phyloP scores from a whole-genome alignment of 2,888 invertebrate species.

The Dione vanillae region DNA sequence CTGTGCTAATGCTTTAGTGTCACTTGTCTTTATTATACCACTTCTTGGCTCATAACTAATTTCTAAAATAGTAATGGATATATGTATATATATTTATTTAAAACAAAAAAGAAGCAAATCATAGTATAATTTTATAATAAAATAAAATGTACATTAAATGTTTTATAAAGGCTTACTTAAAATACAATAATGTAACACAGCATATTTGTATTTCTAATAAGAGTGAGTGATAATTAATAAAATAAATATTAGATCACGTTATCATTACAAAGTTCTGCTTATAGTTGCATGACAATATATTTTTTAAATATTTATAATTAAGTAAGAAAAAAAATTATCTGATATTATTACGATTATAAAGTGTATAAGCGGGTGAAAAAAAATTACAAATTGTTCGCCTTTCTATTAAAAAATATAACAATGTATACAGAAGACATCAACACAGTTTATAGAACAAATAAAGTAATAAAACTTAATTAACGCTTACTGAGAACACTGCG shows the following conservation, averaged over 20 bases:
- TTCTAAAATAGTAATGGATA: slow-evolving; percentile 14
- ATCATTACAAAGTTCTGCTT: slow-evolving; percentile 21
- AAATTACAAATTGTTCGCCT: background rate
- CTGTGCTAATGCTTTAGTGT: slow-evolving; percentile 21
- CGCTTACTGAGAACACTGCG: slow-evolving; percentile 75
- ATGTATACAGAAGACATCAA: background rate
- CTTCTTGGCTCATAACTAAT: slow-evolving; percentile 16
- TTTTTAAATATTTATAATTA: no score
- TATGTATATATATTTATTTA: background rate
- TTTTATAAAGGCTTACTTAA: slow-evolving; percentile 8
- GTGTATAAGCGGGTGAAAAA: background rate
- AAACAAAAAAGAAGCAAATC: background rate
- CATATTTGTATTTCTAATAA: slow-evolving; percentile 34
- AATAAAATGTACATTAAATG: background rate
- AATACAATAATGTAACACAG: slow-evolving; percentile 27
- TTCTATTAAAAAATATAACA: background rate
- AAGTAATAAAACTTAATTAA: slow-evolving; percentile 28
- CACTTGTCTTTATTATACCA: slow-evolving; percentile 18
- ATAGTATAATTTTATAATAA: background rate
- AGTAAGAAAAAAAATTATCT: background rate
- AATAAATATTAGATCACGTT: slow-evolving; percentile 37
- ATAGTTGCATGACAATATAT: background rate
- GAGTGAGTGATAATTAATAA: slow-evolving; percentile 32
- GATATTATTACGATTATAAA: background rate
- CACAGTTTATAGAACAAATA: slow-evolving; percentile 7